Evolutionary conservation across 2,888 invertebrate genomes (phyloP).

Genomic region (Drosophila dives): DNA sequence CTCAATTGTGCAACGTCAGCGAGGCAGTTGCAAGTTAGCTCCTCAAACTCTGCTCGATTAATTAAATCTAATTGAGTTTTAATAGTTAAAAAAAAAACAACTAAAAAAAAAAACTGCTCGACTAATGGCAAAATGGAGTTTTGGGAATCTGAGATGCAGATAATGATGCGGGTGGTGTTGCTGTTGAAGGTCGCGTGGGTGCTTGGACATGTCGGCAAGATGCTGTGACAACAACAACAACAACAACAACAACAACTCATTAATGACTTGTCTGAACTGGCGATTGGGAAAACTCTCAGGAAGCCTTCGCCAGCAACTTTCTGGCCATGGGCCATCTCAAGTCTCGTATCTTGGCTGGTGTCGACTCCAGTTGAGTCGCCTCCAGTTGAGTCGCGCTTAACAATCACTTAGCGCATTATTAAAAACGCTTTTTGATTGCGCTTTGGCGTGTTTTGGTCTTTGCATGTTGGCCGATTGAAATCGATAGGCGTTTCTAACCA

Average conservation of each 20-base stretch:
- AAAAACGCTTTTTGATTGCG: slow-evolving; percentile 81
- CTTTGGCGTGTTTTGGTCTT: slow-evolving; percentile 71
- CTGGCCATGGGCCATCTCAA: slow-evolving; percentile 20
- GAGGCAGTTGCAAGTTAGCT: slow-evolving; percentile 14
- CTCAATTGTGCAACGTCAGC: slow-evolving; percentile 67
- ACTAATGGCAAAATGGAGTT: slow-evolving; percentile 14
- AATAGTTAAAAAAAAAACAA: slow-evolving; percentile 40
- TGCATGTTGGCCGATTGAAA: slow-evolving; percentile 56
- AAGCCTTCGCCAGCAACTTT: slow-evolving; percentile 24
- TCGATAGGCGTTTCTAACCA: slow-evolving; percentile 67
- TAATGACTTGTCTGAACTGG: slow-evolving; percentile 53
- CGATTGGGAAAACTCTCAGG: slow-evolving; percentile 66
- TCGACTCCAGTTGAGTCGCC: slow-evolving; percentile 13
- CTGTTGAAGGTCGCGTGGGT: slow-evolving; percentile 73
- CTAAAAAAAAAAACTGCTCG: not conserved
- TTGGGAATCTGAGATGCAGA: slow-evolving; percentile 6
- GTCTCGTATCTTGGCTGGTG: not conserved
- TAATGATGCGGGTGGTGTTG: slow-evolving; percentile 40
- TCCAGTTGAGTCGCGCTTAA: slow-evolving; percentile 59
- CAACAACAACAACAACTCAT: slow-evolving; percentile 41
- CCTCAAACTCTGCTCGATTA: slow-evolving; percentile 59
- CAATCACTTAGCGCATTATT: slow-evolving; percentile 81
- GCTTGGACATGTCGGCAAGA: slow-evolving; percentile 42
- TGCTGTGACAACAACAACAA: slow-evolving; percentile 39
- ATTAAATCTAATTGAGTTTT: slow-evolving; percentile 80